A percentile compares a stretch with the other conserved stretches of the same genome.
Evolutionary conservation across 2,113 vertebrate genomes (phyloP).

Genomic region (Sporophila hypoxantha): DNA sequence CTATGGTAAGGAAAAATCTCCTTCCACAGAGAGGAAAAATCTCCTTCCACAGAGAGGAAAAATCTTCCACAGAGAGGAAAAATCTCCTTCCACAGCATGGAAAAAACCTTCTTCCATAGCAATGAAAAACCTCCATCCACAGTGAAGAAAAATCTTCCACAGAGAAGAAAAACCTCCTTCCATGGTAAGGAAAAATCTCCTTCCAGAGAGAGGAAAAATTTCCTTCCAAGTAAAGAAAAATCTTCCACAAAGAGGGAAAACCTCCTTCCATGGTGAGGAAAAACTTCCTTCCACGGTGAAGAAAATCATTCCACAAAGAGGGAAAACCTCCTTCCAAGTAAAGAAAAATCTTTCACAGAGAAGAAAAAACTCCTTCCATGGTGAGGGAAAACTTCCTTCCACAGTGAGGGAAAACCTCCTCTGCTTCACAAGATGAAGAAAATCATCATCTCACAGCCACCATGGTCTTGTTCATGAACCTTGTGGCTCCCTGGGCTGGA

Average conservation of each 20-base stretch:
- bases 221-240: not conserved
- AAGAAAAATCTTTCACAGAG: not conserved
- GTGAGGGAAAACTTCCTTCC: too few relatives aligned
- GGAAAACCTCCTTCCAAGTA: not conserved
- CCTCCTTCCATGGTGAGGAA: not conserved
- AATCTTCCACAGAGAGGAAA: not conserved
- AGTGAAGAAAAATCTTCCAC: not conserved
- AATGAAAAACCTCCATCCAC: too few relatives aligned
- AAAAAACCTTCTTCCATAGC: not conserved
- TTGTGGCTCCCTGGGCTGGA: not conserved
- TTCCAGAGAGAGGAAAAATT: not conserved
- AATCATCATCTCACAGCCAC: accelerated
- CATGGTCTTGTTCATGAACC: accelerated
- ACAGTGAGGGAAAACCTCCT: not conserved
- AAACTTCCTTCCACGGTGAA: not conserved
- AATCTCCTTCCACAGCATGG: not conserved
- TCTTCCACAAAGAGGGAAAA: not conserved
- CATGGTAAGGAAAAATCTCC: too few relatives aligned
- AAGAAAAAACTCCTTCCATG: not conserved
- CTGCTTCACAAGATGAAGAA: not conserved
- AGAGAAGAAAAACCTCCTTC: too few relatives aligned
- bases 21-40: not conserved
- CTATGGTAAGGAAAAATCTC: too few relatives aligned
- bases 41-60: too few relatives aligned
- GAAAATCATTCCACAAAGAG: too few relatives aligned